These are phyloP conservation scores for Drosophila meridionalis DNA, from an alignment of 2,888 invertebrate genomes.

Conservation along the genomic window DNA sequence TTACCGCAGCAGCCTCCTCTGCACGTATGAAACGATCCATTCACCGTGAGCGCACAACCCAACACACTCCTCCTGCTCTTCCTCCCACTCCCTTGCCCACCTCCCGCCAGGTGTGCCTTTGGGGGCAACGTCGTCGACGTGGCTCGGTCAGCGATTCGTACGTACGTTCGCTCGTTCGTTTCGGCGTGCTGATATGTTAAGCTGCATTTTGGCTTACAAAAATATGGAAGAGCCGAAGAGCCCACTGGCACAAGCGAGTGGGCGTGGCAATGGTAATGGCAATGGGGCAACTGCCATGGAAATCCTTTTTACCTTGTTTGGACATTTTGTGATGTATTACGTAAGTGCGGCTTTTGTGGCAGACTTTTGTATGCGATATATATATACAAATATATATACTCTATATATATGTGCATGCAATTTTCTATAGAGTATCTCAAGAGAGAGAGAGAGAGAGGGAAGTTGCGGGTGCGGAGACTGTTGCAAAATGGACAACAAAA, in stretches of 20 bases:
- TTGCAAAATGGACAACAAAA: conserved; percentile 61
- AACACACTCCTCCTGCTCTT: no score
- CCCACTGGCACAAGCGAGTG: neutral
- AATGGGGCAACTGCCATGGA: conserved; percentile 61
- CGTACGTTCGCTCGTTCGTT: neutral
- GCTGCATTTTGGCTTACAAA: conserved; percentile 80
- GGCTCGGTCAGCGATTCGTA: conserved; percentile 72
- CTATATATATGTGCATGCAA: conserved; percentile 29
- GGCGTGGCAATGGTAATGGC: conserved; percentile 46
- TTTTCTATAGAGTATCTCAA: conserved; percentile 50
- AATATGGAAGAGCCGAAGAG: conserved; percentile 58
- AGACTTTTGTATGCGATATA: conserved; percentile 47
- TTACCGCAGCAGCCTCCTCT: conserved; percentile 73
- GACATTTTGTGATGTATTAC: conserved; percentile 81
- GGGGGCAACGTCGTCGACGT: conserved; percentile 51
- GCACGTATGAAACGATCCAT: conserved; percentile 19
- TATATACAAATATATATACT: conserved; percentile 6
- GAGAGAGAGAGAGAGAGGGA: neutral
- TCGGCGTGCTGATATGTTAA: conserved; percentile 73
- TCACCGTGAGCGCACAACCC: neutral
- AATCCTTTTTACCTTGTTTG: conserved; percentile 80
- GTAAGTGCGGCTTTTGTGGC: conserved; percentile 79
- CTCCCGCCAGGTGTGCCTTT: conserved; percentile 57
- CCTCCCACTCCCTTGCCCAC: neutral
- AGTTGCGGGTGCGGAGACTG: conserved; percentile 10